Base-by-base conservation (phyloP, 2,888 invertebrate genomes). In the Coleophora flavipennella region DNA sequence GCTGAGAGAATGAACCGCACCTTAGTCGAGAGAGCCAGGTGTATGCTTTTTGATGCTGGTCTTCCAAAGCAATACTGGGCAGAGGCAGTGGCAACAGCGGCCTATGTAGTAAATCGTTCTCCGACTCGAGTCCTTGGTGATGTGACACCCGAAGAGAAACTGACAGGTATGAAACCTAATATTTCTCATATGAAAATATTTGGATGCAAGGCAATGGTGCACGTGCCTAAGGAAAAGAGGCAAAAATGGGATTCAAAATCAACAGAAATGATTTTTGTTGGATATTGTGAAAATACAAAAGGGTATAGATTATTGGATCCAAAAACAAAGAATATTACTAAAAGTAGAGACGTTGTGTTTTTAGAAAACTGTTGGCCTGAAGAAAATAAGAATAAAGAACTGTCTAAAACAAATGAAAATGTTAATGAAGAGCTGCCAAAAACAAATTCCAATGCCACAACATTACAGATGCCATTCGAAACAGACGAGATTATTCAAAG, bases 21-120 rank as follows among this genome's bases (percentile, higher is more conserved):
- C n/a, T n/a, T n/a, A n/a, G n/a, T n/a, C n/a, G n/a, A n/a, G n/a
- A n/a, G n/a, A n/a, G 48, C 51, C 10, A 42, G 40, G 12, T 50
- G 48, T 11, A 50, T 50, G 50, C 11, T 50, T 6, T 46, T 43
- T 34, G 36, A 49, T 39, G 49, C 50, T 7, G 10, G 34, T 1
- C 25, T 52, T 8, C 20, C 7, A 6, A 50, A 48, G 11, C 13
- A 13, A 2, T 40, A 13, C n/a, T 50, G 52, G 52, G 49, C 45
- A 2, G 53, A 37, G 31, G 38, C 33, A 1, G 2, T 38, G 2
- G 33, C 41, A 0, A 41, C 36, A 9, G 43, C 43, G 14, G 43
- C 40, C 6, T 38, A 43, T 12, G 25, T 43, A 25, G 26, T 40
- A 0, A 44, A 46, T 10, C 29, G 44, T 8, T 44, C 44, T 3